Evolutionary conservation across 2,797 vertebrate species (phyloP).

Genomic region (Darevskia mixta): DNA sequence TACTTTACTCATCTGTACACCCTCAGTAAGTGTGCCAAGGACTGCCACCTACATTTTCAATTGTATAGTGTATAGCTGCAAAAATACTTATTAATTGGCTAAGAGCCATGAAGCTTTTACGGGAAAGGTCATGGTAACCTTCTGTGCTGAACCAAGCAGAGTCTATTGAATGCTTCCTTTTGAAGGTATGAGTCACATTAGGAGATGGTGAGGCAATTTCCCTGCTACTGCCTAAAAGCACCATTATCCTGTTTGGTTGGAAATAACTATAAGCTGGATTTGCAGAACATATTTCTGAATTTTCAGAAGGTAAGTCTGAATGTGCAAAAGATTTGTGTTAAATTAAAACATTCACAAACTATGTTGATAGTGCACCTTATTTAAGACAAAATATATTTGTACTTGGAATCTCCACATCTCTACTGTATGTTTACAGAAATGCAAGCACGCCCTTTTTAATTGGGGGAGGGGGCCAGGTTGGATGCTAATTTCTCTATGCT

Average conservation of each 20-base stretch:
- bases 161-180: slow-evolving; percentile 59
- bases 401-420: not conserved
- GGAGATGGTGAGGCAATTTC: slow-evolving; percentile 48
- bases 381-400: not conserved
- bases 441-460: not conserved
- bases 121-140: slow-evolving; percentile 44
- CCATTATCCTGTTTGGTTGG: slow-evolving; percentile 42
- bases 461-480: not conserved
- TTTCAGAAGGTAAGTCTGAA: slow-evolving; percentile 54
- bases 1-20: not conserved
- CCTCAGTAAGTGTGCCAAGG: not conserved
- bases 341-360: not conserved
- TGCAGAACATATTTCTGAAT: slow-evolving; percentile 11
- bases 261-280: slow-evolving; percentile 43
- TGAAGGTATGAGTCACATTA: slow-evolving; percentile 54
- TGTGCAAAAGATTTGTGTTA: not conserved
- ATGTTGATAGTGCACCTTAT: not conserved
- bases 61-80: slow-evolving; percentile 40
- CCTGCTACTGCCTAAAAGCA: slow-evolving; percentile 35
- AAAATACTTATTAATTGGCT: slow-evolving; percentile 53
- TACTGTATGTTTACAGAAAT: not conserved
- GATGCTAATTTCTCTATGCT: not conserved
- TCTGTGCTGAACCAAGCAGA: slow-evolving; percentile 46
- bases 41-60: slow-evolving; percentile 31
- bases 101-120: slow-evolving; percentile 62